phyloP scores from a whole-genome alignment of 2,113 vertebrate species.

The Melanocharis versteri region DNA sequence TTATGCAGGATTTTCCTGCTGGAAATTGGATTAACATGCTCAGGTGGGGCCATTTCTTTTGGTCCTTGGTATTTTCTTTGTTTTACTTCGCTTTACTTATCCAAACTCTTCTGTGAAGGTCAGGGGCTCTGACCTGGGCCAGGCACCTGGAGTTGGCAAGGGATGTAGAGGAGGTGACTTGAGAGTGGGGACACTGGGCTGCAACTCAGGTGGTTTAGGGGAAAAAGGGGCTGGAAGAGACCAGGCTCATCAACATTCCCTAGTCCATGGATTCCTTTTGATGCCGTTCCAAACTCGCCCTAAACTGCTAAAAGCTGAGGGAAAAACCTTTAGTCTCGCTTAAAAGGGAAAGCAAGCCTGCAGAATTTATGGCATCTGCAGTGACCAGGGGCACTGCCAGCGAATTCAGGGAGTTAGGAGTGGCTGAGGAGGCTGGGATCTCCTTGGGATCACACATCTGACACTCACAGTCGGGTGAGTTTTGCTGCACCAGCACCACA shows the following conservation, averaged over 20 bases:
- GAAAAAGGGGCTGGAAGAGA: background rate
- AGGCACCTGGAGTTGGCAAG: background rate
- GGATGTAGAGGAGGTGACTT: fast-evolving
- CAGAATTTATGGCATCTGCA: conserved; percentile 24
- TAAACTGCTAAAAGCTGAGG: background rate
- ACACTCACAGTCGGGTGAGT: background rate
- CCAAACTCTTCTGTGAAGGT: background rate
- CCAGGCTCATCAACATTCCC: background rate
- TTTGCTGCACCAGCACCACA: background rate
- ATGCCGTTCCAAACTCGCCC: background rate
- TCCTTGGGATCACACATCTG: background rate
- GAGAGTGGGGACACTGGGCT: background rate
- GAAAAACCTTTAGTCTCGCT: background rate
- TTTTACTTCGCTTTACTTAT: background rate
- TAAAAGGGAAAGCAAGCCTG: background rate
- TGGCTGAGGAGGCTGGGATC: background rate
- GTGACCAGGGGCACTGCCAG: background rate
- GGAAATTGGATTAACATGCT: background rate
- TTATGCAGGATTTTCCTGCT: background rate
- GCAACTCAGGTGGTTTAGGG: background rate
- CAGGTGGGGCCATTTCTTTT: background rate
- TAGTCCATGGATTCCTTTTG: background rate
- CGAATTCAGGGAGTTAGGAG: background rate
- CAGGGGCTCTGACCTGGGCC: background rate
- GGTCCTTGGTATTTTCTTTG: background rate